Evolutionary conservation across 35 echinoderm and acorn worm species (phyloP).

Genomic region (Lytechinus variegatus): DNA sequence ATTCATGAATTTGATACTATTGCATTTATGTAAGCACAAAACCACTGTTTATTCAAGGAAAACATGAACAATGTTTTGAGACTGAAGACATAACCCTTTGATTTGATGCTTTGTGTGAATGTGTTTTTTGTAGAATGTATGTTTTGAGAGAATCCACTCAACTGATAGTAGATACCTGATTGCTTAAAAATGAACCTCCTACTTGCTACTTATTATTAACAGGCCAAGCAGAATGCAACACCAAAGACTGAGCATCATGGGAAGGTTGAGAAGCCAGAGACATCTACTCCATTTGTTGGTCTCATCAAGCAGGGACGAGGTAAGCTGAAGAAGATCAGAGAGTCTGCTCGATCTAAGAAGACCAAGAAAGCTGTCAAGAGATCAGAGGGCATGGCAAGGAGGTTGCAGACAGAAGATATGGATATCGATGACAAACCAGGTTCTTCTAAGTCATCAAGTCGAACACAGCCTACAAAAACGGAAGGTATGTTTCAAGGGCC

Average conservation of each 20-base stretch:
- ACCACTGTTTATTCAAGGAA: too few species aligned
- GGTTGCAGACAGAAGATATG: background rate
- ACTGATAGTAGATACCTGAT: too few species aligned
- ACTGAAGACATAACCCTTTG: too few species aligned
- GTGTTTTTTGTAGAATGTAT: too few species aligned
- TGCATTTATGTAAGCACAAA: too few species aligned
- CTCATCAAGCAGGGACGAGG: conserved; percentile 13
- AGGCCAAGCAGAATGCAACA: conserved; percentile 10
- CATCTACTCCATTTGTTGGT: conserved; percentile 8
- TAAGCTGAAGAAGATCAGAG: conserved; percentile 22
- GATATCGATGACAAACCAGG: background rate
- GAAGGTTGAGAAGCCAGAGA: conserved; percentile 2
- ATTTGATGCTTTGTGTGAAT: too few species aligned
- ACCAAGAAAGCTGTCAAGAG: background rate
- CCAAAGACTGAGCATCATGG: background rate
- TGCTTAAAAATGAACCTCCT: background rate
- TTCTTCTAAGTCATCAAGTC: background rate
- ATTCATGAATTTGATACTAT: too few species aligned
- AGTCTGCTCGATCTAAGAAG: conserved; percentile 21
- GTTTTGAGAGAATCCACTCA: too few species aligned
- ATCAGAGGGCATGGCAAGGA: background rate
- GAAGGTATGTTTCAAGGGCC: background rate
- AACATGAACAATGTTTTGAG: too few species aligned
- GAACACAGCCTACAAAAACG: background rate
- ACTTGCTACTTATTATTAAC: background rate